Evolutionary conservation across 2,113 vertebrate species (phyloP), one percentile per base, ranked within the genome.

Genomic region (Sinocyclocheilus anophthalmus): DNA sequence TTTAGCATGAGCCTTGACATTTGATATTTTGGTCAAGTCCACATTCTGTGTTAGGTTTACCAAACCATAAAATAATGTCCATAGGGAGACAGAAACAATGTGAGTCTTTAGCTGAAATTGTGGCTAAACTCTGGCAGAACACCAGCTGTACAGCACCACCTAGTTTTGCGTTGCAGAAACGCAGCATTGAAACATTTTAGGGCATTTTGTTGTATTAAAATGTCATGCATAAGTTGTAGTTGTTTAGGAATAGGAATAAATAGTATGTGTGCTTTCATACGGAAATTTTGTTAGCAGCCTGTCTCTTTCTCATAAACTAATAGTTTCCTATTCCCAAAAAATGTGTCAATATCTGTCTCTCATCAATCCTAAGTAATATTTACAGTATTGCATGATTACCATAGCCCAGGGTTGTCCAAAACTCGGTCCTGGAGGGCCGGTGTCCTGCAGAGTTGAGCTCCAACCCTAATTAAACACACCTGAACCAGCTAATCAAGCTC

Each of bases 1-100:
- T 90, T 92, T 93, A 91, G 91, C 92, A 91, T 90, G 90, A 92
- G 89, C 90, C 90, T 90, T 91, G 92, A 93, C 91, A 93, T 90
- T 91, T 83, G 91, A 92, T 90, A 91, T 89, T 90, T 92, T 91
- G 88, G 91, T 92, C 91, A 90, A 91, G 90, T 92, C 90, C 91
- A 89, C 50, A 75, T 88, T 94, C 89, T 76, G 84, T 88, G 90
- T 92, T 91, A 88, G 88, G 89, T 93, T 93, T 90, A 92, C 87
- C 89, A 85, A 92, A 90, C 91, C 90, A 88, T 92, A 90, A 93
- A 93, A 93, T 88, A 89, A 89, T 86, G 88, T 91, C 92, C 87
- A 69, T 55, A 39, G 91, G 90, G 92, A 93, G 84, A 67, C 50
- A 48, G 72, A 76, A 63, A 76, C 69, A 86, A 86, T 86, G 73